Conservation (phyloP, 2,113 vertebrate species). For the Lagopus leucura region DNA sequence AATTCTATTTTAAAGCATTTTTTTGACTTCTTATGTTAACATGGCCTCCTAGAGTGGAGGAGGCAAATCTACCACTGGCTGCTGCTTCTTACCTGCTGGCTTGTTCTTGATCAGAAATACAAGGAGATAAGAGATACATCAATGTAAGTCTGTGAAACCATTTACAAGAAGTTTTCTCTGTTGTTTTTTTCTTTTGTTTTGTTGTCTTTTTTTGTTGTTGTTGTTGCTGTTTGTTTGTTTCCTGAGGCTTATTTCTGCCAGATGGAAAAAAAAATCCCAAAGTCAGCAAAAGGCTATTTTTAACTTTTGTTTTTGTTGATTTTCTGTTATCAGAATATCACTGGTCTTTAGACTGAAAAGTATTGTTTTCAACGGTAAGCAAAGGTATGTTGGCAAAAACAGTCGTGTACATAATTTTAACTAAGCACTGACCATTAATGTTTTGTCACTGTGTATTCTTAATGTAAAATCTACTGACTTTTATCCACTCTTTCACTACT, state of each 20-base stretch:
- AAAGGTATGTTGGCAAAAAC: conserved; percentile 53
- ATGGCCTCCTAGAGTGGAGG: conserved; percentile 12
- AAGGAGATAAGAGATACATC: conserved; percentile 44
- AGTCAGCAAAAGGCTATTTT: conserved; percentile 17
- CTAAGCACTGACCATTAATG: conserved; percentile 8
- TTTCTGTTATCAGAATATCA: neutral
- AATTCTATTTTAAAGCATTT: conserved; percentile 63
- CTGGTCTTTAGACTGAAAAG: conserved; percentile 17
- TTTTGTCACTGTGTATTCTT: conserved; percentile 19
- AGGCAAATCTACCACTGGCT: conserved; percentile 22
- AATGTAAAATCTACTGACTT: conserved; percentile 33
- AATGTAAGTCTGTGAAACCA: conserved; percentile 21
- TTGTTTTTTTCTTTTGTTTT: neutral
- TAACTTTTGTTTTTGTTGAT: neutral
- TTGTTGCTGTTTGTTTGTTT: neutral
- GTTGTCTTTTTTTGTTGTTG: neutral
- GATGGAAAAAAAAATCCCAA: neutral
- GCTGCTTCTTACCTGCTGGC: conserved; percentile 7
- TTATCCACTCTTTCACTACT: conserved; percentile 22
- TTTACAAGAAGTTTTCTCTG: conserved; percentile 21
- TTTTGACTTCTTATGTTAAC: conserved; percentile 56
- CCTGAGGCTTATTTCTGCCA: conserved; percentile 18
- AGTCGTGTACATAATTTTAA: conserved; percentile 59
- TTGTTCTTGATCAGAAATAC: conserved; percentile 52
- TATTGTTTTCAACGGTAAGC: conserved; percentile 64